A percentile compares a stretch with the other conserved stretches of the same genome.
phyloP scores from a whole-genome alignment of 2,113 vertebrate genomes.

The Talpa occidentalis region DNA sequence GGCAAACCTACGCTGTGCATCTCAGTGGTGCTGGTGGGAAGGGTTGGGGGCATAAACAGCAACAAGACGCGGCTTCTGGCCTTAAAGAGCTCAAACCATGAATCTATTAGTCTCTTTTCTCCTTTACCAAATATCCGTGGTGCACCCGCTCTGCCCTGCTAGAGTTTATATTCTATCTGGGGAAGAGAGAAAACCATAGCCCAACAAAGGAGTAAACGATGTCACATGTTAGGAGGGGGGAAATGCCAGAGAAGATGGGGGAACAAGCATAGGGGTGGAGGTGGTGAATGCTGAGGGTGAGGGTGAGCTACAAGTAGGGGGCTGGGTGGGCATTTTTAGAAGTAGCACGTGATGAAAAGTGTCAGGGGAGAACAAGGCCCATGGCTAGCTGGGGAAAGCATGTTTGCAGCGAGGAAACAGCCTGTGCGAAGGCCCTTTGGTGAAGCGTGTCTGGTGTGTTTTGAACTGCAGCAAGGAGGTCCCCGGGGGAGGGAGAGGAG shows the following conservation, averaged over 20 bases:
- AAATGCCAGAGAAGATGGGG: background rate
- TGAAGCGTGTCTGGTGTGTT: background rate
- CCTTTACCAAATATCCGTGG: background rate
- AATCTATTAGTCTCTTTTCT: background rate
- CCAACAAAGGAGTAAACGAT: background rate
- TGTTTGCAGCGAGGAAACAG: background rate
- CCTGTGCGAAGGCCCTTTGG: background rate
- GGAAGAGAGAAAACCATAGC: background rate
- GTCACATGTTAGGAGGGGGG: background rate
- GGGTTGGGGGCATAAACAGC: background rate
- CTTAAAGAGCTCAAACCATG: no score
- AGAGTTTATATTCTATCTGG: background rate
- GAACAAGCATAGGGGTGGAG: background rate
- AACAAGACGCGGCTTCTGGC: background rate
- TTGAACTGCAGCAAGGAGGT: background rate
- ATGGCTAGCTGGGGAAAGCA: accelerated
- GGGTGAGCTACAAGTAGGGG: background rate
- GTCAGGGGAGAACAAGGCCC: background rate
- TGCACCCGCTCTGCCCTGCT: background rate
- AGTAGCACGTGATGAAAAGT: accelerated
- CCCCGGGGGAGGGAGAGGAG: background rate
- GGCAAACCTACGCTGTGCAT: background rate
- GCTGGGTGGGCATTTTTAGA: background rate
- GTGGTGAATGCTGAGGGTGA: background rate
- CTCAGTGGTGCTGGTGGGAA: accelerated